Conservation (phyloP, 2,113 vertebrate genomes). For the Grantiella picta region DNA sequence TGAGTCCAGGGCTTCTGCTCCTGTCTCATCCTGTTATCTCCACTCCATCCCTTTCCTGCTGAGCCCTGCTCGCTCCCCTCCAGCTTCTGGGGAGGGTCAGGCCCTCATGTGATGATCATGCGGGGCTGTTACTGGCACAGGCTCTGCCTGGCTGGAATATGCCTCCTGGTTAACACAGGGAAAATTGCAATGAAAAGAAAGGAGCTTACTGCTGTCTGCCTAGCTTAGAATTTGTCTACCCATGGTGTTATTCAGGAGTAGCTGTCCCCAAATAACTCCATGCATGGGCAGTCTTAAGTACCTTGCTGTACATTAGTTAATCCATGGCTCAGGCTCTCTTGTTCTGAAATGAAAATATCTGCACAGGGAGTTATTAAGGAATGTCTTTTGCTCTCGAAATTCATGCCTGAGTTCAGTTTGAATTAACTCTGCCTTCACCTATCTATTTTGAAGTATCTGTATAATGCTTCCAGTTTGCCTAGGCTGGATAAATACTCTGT, state of each 20-base stretch:
- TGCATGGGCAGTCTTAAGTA: constrained; percentile 4
- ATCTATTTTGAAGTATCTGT: not conserved
- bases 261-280: not conserved
- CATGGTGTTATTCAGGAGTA: not conserved
- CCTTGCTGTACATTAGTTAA: not conserved
- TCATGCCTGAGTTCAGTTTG: not conserved
- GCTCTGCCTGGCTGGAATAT: not conserved
- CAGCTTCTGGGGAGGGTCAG: not conserved
- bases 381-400: not conserved
- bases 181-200: not conserved
- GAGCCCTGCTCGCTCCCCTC: not conserved
- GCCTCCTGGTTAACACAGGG: not conserved
- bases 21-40: not conserved
- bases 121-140: not conserved
- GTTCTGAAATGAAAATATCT: not conserved
- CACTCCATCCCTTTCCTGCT: not conserved
- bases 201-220: constrained; percentile 14
- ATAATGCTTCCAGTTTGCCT: not conserved
- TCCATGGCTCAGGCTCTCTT: not conserved
- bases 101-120: constrained; percentile 27
- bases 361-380: not conserved
- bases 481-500: not conserved
- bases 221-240: not conserved
- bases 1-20: not conserved
- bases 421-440: constrained; percentile 12